Evolutionary conservation across 1,140 invertebrate genomes (phyloP), one percentile per base, ranked within the genome.

Genomic region (Diachasmimorpha longicaudata): DNA sequence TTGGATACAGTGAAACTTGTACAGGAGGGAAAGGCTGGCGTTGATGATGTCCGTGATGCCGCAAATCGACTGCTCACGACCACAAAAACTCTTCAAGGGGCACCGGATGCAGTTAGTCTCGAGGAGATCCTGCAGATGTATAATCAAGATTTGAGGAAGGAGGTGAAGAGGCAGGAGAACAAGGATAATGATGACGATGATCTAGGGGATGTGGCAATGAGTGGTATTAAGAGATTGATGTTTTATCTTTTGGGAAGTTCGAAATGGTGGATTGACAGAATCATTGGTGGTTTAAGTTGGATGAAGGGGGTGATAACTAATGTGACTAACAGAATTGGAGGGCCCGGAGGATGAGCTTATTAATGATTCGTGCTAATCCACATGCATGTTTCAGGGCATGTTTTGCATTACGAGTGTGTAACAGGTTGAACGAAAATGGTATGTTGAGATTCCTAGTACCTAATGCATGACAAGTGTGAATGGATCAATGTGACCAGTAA

Each of bases 1-100:
- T 63, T 91, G 16, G 80, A 85, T n/a, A 90, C 86, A 0, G 86
- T 91, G 1, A 90, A 84, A 25, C 77, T 88, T 70, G 83, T 90
- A 0, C 87, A 90, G 31, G 86, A 89, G 58, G 89, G 88, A n/a
- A 88, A 85, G 70, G 83, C 80, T 21, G 76, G 75, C 14, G 75
- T 82, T 9, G 70, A 82, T 0, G 84, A 86, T 36, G 85, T 88
- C 0, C 83, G 84, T 21, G 86, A 85, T 42, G 82, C 84, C 0
- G 85, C 88, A 0, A 82, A 83, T 52, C 85, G 86, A 44, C 73
- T 89, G 23, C 25, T 90, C 0, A 77, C 80, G 67, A 86, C 78
- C 5, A 86, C 85, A 0, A 89, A 85, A 77, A 81, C 77, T 3
- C 70, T 86, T 5, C 81, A 81, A 48, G 85, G 78, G 23, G 89